Percentiles rank a stretch among this genome's conserved stretches.
Conservation (phyloP, 2,113 vertebrate species). For the Vulpes ferrilata region DNA sequence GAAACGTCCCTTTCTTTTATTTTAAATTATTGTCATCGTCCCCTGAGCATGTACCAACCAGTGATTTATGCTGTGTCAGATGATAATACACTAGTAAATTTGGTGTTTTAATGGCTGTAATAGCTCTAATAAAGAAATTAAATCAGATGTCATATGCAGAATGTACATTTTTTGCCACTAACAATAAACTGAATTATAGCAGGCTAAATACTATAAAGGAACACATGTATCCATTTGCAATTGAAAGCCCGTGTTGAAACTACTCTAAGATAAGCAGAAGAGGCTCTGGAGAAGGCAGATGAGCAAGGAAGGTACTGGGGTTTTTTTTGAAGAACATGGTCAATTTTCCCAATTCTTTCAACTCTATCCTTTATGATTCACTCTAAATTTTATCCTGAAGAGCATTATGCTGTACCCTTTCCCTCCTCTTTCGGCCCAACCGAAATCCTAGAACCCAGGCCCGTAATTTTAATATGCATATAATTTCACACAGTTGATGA, state of each 20-base stretch:
- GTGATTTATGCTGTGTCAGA: conserved; percentile 73
- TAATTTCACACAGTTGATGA: conserved; percentile 82
- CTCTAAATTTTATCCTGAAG: not conserved
- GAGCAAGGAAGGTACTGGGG: not conserved
- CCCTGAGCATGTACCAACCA: conserved; percentile 64
- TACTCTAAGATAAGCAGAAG: not conserved
- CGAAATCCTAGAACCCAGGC: conserved; percentile 70
- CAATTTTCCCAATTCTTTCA: not conserved
- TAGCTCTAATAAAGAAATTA: conserved; percentile 83
- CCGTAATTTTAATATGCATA: conserved; percentile 76
- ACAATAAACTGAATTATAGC: conserved; percentile 71
- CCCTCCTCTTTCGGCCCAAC: not conserved
- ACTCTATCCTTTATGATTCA: not conserved
- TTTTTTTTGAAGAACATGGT: not conserved
- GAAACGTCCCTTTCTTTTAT: conserved; percentile 71
- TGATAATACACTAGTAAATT: conserved; percentile 74
- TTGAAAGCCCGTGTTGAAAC: not conserved
- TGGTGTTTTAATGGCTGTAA: conserved; percentile 82
- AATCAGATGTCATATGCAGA: conserved; percentile 76
- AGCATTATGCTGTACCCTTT: conserved; percentile 28
- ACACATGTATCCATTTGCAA: conserved; percentile 47
- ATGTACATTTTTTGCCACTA: not conserved
- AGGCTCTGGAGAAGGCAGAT: not conserved
- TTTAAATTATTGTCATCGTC: conserved; percentile 55
- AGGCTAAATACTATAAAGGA: conserved; percentile 59